These are phyloP conservation scores for Chromis chromis DNA, from an alignment of 2,797 vertebrate species.

Conservation along the genomic window DNA sequence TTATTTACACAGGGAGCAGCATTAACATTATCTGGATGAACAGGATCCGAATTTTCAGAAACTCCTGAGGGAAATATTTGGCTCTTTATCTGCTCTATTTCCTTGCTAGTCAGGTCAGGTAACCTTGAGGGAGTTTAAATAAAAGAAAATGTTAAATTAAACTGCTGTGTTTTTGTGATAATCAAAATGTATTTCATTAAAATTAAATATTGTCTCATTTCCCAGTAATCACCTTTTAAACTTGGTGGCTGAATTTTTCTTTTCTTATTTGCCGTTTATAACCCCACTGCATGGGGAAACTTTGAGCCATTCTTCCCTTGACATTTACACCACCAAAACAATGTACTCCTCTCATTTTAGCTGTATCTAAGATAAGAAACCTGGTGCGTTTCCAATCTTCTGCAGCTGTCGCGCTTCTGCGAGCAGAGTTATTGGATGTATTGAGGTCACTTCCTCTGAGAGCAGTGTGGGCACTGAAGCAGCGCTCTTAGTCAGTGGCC, in stretches of 20 bases:
- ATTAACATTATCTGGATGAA: too few species aligned
- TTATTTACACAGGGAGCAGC: too few species aligned
- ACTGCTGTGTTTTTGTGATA: neutral
- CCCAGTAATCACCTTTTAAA: constrained; percentile 1
- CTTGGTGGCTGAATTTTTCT: neutral
- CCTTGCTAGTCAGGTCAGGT: neutral
- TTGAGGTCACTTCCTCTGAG: constrained; percentile 83
- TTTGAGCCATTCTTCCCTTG: constrained; percentile 36
- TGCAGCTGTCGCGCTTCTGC: constrained; percentile 67
- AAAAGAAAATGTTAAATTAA: too few species aligned
- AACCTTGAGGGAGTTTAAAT: too few species aligned
- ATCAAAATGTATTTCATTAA: neutral
- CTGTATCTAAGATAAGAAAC: constrained; percentile 57
- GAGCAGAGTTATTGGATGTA: constrained; percentile 79
- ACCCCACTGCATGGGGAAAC: constrained; percentile 32
- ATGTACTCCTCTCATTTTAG: constrained; percentile 44
- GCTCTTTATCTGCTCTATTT: neutral
- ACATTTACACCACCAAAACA: constrained; percentile 60
- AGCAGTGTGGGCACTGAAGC: constrained; percentile 74
- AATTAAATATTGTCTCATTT: constrained; percentile 3
- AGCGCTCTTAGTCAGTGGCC: constrained; percentile 66
- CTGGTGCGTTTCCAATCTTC: constrained; percentile 67
- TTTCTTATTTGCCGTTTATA: constrained; percentile 37
- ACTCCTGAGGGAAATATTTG: neutral
- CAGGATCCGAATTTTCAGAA: neutral